These are phyloP conservation scores for Periplaneta americana DNA, from an alignment of 1,140 invertebrate species.

Conservation along the genomic window DNA sequence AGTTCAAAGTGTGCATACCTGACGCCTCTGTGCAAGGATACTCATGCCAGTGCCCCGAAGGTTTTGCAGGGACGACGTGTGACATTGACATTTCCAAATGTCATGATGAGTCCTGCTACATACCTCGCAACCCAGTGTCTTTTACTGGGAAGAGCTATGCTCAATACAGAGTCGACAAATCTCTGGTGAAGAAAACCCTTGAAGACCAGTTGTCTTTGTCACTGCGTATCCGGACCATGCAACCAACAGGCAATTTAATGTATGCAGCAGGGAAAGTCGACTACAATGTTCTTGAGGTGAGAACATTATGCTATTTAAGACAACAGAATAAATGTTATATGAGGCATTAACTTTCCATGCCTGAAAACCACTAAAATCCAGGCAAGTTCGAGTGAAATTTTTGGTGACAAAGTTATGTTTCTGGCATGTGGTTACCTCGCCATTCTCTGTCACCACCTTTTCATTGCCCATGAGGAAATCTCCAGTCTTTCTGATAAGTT, in stretches of 20 bases:
- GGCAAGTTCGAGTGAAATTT: too few species aligned
- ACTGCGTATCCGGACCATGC: conserved; percentile 75
- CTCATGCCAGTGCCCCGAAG: conserved; percentile 71
- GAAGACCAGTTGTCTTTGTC: conserved; percentile 77
- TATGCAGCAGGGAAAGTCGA: conserved; percentile 81
- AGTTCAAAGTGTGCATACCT: conserved; percentile 68
- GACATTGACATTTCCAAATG: conserved; percentile 59
- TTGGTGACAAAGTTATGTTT: too few species aligned
- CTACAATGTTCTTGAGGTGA: conserved; percentile 82
- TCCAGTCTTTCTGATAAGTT: too few species aligned
- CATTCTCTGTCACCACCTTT: too few species aligned
- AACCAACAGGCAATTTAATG: conserved; percentile 80
- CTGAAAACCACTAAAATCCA: too few species aligned
- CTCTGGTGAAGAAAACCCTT: conserved; percentile 50
- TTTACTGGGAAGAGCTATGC: conserved; percentile 82
- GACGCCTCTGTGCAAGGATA: conserved; percentile 63
- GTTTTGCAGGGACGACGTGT: conserved; percentile 60
- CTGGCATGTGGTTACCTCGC: too few species aligned
- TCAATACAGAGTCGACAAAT: conserved; percentile 66
- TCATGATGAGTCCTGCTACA: conserved; percentile 58
- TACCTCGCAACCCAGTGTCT: conserved; percentile 65
- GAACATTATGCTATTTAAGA: neutral
- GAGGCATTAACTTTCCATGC: too few species aligned
- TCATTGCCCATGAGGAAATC: too few species aligned
- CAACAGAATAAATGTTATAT: neutral